These are phyloP conservation scores for Brachirus orientalis DNA, from an alignment of 2,113 vertebrate genomes.

Conservation along the genomic window DNA sequence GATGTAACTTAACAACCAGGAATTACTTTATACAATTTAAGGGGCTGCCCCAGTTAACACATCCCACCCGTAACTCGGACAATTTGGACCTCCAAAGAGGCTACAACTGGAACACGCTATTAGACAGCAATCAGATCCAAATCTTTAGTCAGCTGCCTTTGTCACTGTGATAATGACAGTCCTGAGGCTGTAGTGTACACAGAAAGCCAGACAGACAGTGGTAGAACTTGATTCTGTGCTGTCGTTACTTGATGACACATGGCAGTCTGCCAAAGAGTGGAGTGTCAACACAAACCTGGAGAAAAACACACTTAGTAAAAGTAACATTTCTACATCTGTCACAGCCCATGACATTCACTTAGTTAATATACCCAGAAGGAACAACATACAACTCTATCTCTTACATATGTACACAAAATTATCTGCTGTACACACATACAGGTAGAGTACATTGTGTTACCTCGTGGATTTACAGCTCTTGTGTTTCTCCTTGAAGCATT, in stretches of 20 bases:
- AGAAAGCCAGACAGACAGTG: constrained; percentile 39
- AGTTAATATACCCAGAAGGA: constrained; percentile 17
- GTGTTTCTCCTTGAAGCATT: constrained; percentile 14
- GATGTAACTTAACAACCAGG: too few relatives aligned
- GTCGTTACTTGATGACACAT: constrained; percentile 10
- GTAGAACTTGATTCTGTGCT: constrained; percentile 55
- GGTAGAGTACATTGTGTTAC: neutral
- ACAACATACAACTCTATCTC: neutral
- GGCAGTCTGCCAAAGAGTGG: constrained; percentile 15
- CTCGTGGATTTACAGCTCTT: constrained; percentile 18
- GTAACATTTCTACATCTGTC: constrained; percentile 7
- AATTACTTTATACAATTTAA: too few relatives aligned
- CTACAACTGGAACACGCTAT: neutral
- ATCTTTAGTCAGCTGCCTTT: constrained; percentile 28
- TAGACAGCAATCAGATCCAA: constrained; percentile 21
- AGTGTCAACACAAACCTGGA: constrained; percentile 17
- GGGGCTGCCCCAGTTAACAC: too few relatives aligned
- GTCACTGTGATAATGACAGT: constrained; percentile 29
- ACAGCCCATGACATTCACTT: neutral
- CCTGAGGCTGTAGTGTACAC: constrained; percentile 34
- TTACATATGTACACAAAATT: constrained; percentile 10
- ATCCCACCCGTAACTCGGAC: too few relatives aligned
- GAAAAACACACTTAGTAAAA: neutral
- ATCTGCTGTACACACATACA: too few relatives aligned
- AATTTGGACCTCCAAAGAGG: too few relatives aligned